Evolutionary conservation across 2,797 vertebrate species (phyloP), one percentile per base, ranked within the genome.

Genomic region (Parotocinclus haroldoi): DNA sequence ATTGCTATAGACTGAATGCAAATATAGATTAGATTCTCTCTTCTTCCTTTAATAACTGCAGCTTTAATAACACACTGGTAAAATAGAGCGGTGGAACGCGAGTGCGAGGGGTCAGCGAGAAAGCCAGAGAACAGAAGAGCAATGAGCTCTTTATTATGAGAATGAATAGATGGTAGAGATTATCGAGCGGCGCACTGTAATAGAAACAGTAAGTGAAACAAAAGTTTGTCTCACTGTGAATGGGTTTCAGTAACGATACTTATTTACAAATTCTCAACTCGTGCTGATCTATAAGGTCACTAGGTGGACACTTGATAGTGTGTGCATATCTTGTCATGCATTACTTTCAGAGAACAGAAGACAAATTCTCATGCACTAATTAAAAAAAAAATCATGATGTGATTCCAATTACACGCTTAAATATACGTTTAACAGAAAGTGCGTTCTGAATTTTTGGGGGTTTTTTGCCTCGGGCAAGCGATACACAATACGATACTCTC

Each of bases 1-100:
- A 96, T 96, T 95, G 96, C 96, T 94, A 98, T 97, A 95, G 95
- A 97, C 92, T 92, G 94, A 98, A 98, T 98, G 97, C 94, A 98
- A 99, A 98, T 98, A 98, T 89, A 97, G 93, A 95, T 97, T 95
- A 94, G 93, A 93, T 98, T 97, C 93, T 92, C 94, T 94, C 92
- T 91, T 91, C 85, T 91, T 92, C 83, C 96, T 98, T 98, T 98
- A 98, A 98, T 98, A 98, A 96, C 94, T 93, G 95, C 93, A 91
- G 93, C 87, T 90, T 91, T 97, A 98, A 99, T 92, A 91, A 91
- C 88, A 85, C 83, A 80, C 81, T 80, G 83, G 78, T 87, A 90
- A 90, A 86, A 89, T 85, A 84, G 79, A 88, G 81, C 81, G 79
- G 87, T 86, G 81, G 87, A 86, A 85, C 78, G 76, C 77, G 78